Base-by-base conservation (phyloP, 1,140 invertebrate species). In the Vollenhovia emeryi region DNA sequence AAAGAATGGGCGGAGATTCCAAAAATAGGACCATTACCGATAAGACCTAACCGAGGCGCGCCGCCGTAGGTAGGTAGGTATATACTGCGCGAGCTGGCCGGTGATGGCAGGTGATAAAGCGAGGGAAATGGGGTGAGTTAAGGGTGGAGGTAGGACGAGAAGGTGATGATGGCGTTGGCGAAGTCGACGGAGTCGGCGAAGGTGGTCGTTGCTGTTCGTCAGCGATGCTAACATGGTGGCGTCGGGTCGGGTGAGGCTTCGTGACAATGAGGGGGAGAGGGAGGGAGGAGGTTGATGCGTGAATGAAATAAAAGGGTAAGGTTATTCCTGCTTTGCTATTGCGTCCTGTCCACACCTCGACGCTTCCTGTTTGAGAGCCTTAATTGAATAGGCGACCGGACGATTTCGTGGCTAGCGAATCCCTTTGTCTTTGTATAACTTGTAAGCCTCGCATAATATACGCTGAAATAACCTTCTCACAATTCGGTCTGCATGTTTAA, bases 11-110 rank as follows among this genome's bases (percentile, higher is more conserved):
- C 92, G 94, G 93, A 92, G 94, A 95, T 92, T 95, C 94, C 93
- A 94, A 95, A 95, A 95, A 95, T 94, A 95, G 93, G 93, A 94
- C 90, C 92, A 93, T 94, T 94, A 94, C 91, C 92, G 94, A 95
- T 95, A 95, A 94, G 94, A 88, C 91, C 91, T 90, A 90, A 89
- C 87, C 80, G 89, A 89, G 92, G 87, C 92, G 89, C 91, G 90
- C 91, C 91, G 43, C 30, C 80, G 82, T 89, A 85, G 89, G 55
- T 90, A 69, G 86, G 83, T 90, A 62, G 84, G 60, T 89, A 86
- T 89, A 88, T 69, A 87, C 30, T 75, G 87, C 78, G 86, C 85
- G 88, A 80, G 86, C 82, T 93, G 91, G 91, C 91, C 89, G 93
- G 66, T 59, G 78, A 94, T 94, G 93, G 92, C 93, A 93, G 93